A percentile compares a stretch with the other conserved stretches of the same genome.
Conservation (phyloP, 1,140 invertebrate species). For the Eriosoma lanigerum region DNA sequence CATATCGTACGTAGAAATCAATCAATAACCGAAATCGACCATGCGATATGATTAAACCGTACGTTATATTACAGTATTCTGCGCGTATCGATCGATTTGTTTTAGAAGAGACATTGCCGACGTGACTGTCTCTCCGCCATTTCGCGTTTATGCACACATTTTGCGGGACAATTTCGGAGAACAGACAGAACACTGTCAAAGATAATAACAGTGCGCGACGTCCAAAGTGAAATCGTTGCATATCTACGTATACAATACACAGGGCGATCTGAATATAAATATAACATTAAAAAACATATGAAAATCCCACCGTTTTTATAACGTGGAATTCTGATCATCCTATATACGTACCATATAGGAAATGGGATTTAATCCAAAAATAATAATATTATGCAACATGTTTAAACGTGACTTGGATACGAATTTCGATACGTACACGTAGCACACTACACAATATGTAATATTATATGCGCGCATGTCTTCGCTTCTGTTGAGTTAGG, state of each 20-base stretch:
- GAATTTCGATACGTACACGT: not conserved
- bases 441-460: not conserved
- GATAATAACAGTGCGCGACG: no score
- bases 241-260: no score
- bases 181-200: no score
- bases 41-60: no score
- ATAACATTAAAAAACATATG: no score
- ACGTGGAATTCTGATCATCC: no score
- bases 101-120: not conserved
- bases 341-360: not conserved
- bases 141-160: not conserved
- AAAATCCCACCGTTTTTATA: no score
- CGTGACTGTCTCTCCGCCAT: not conserved
- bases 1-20: no score
- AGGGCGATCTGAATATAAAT: no score
- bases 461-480: not conserved
- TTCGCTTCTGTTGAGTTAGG: no score
- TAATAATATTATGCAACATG: not conserved
- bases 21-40: no score
- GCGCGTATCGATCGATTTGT: not conserved
- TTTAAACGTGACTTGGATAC: not conserved
- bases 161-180: not conserved
- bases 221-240: no score
- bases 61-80: not conserved
- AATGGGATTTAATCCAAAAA: conserved; percentile 22